Evolutionary conservation across 2,113 vertebrate genomes (phyloP), one percentile per base, ranked within the genome.

Genomic region (Glareola pratincola): DNA sequence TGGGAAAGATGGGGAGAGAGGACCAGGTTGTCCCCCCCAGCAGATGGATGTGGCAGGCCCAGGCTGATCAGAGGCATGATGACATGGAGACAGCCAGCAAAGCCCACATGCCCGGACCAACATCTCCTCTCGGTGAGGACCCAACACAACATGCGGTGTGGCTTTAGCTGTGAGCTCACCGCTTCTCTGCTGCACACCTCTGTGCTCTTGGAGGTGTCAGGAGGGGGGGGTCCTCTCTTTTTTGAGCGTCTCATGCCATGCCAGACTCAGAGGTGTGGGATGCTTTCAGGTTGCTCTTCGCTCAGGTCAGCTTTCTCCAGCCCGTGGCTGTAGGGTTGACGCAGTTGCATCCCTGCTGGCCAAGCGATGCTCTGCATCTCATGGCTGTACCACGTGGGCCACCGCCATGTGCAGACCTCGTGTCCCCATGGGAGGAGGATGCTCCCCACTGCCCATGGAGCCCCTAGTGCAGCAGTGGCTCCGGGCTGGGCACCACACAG

Each of bases 61-160:
- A n/a, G 47, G 51, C 7, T 60, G 53, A 17, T 36, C 26, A 73
- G 53, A 41, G 80, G 29, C 51, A 63, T 6, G 7, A 1, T 17
- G 82, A 45, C 60, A 59, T 1, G 17, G 85, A 88, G 51, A 13
- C 22, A 85, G 48, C 13, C 0, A 1, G 41, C 66, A 90, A 60
- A 85, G 37, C 47, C 66, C 8, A 1, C 0, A 0, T 27, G 27
- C 50, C 30, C 0, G 3, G 36, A 13, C 29, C n/a, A 72, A 9
- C 6, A 6, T 41, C 41, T 69, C 17, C n/a, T 64, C 24, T 74
- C 1, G 0, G 8, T 22, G 21, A 62, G 62, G 29, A 54, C 37
- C 21, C 47, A 34, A 10, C 0, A 4, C 0, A 1, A 24, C 0
- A 2, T 17, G n/a, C 1, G 1, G 23, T 7, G 45, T 30, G 34